Percentiles rank a stretch among this genome's conserved stretches.
phyloP scores from a whole-genome alignment of 2,888 invertebrate species.

The Philonicus albiceps region DNA sequence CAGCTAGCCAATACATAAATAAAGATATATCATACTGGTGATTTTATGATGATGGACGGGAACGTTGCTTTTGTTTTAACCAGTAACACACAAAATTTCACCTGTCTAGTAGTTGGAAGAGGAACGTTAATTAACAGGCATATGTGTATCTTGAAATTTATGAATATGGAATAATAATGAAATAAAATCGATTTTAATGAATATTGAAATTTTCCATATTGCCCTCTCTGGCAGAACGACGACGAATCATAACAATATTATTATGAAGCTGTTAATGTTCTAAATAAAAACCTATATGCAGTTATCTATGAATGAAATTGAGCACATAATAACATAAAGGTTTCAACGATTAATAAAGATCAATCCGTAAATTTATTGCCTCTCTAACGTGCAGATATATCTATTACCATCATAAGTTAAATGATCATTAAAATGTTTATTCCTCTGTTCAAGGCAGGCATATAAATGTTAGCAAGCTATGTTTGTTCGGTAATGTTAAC shows the following conservation, averaged over 20 bases:
- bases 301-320: too few relatives aligned
- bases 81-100: background rate
- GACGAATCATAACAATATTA: background rate
- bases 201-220: background rate
- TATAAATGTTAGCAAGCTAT: too few relatives aligned
- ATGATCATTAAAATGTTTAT: too few relatives aligned
- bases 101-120: background rate
- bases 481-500: too few relatives aligned
- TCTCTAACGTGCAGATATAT: too few relatives aligned
- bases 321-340: too few relatives aligned
- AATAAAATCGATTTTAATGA: background rate
- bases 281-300: too few relatives aligned
- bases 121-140: background rate
- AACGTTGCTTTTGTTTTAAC: background rate
- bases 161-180: background rate
- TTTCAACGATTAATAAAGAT: too few relatives aligned
- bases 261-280: too few relatives aligned
- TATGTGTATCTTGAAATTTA: background rate
- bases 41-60: background rate
- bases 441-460: too few relatives aligned
- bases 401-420: too few relatives aligned
- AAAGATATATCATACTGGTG: background rate
- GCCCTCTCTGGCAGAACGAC: background rate
- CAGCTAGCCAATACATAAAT: background rate
- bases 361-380: too few relatives aligned